A percentile compares a stretch with the other conserved stretches of the same genome.
Evolutionary conservation across 2,113 vertebrate genomes (phyloP).

Genomic region (Centrocercus urophasianus): DNA sequence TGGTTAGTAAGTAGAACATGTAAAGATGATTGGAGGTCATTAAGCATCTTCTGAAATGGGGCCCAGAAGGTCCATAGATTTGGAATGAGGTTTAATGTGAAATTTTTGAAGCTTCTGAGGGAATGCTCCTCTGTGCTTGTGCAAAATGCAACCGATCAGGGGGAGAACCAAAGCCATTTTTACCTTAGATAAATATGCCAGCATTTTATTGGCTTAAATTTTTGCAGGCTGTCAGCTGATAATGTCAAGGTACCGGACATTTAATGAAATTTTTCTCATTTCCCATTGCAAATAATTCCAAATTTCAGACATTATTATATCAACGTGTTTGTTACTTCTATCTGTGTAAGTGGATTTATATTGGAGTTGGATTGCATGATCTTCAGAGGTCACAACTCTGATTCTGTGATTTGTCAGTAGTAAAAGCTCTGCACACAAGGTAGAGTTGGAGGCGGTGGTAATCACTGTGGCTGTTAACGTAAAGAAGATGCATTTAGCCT

Average conservation of each 20-base stretch:
- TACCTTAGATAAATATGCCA: neutral
- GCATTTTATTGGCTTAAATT: neutral
- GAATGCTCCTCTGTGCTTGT: neutral
- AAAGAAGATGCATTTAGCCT: constrained; percentile 17
- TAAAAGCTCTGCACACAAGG: neutral
- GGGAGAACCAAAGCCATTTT: neutral
- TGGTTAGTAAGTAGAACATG: neutral
- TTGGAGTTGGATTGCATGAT: too few species aligned
- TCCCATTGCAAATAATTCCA: neutral
- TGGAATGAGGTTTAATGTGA: neutral
- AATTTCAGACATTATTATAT: neutral
- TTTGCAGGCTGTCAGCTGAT: neutral
- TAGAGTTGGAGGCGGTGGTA: neutral
- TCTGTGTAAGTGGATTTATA: neutral
- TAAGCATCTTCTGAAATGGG: neutral
- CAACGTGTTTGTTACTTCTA: neutral
- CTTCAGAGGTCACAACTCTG: too few species aligned
- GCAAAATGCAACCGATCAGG: neutral
- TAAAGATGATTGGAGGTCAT: neutral
- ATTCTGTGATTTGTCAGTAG: too few species aligned
- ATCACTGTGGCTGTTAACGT: constrained; percentile 30
- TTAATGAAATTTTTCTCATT: neutral
- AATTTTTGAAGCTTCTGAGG: neutral
- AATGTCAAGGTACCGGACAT: neutral
- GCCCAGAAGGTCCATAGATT: neutral